Percentiles rank a stretch among this genome's conserved stretches.
These are phyloP conservation scores for Pterobdella sp. DNA, from an alignment of 2,888 invertebrate species.

Conservation along the genomic window DNA sequence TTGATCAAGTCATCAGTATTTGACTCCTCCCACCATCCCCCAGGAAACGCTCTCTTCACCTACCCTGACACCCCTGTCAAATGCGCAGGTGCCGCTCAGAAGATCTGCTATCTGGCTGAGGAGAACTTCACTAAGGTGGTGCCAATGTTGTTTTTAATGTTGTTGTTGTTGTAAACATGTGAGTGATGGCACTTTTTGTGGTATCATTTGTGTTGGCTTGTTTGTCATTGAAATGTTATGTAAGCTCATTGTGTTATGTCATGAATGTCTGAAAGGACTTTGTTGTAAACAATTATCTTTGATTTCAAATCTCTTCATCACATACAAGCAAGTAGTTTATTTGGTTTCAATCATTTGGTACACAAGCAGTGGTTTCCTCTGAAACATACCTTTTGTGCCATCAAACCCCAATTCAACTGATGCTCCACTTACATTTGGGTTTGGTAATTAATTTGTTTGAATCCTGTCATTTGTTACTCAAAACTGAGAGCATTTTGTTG, in stretches of 20 bases:
- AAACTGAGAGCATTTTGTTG: too few relatives aligned
- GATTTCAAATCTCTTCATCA: not conserved
- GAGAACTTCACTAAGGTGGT: slow-evolving; percentile 70
- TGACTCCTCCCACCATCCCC: not conserved
- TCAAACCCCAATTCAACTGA: too few relatives aligned
- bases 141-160: not conserved
- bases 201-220: not conserved
- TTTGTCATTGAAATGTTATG: not conserved
- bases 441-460: too few relatives aligned
- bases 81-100: slow-evolving; percentile 96
- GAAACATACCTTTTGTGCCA: too few relatives aligned
- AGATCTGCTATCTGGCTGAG: slow-evolving; percentile 84
- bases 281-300: too few relatives aligned
- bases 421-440: too few relatives aligned
- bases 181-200: not conserved
- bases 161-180: not conserved
- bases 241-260: too few relatives aligned
- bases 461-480: too few relatives aligned
- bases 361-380: too few relatives aligned
- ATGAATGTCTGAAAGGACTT: too few relatives aligned
- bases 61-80: slow-evolving; percentile 84
- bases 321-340: too few relatives aligned
- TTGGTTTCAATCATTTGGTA: too few relatives aligned
- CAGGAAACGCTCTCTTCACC: slow-evolving; percentile 81
- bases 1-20: not conserved